A percentile compares a stretch with the other conserved stretches of the same genome.
These are phyloP conservation scores for Forbesichthys papilliferus DNA, from an alignment of 2,113 vertebrate genomes.

Conservation along the genomic window DNA sequence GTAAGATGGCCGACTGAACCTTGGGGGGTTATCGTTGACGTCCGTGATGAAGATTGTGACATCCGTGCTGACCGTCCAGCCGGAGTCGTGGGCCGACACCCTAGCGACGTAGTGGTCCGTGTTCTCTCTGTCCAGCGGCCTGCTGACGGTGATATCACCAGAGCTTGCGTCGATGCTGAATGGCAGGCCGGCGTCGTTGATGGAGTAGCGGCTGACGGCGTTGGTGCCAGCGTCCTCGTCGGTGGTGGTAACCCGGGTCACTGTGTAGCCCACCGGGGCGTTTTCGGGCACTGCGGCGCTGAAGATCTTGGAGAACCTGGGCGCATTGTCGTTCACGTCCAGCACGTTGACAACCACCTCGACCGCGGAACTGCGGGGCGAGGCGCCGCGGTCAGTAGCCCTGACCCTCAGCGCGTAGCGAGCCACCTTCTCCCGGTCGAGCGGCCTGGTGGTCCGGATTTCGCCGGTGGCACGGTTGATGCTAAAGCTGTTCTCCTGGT, in stretches of 20 bases:
- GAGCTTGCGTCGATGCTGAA: slow-evolving; percentile 89
- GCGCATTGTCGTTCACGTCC: slow-evolving; percentile 96
- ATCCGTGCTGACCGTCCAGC: slow-evolving; percentile 97
- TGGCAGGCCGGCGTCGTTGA: slow-evolving; percentile 85
- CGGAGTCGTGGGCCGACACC: slow-evolving; percentile 93
- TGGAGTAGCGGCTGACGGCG: slow-evolving; percentile 89
- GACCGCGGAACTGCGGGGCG: slow-evolving; percentile 79
- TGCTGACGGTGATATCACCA: slow-evolving; percentile 89
- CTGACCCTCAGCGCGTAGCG: slow-evolving; percentile 83
- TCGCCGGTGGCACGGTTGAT: slow-evolving; percentile 89
- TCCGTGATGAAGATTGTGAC: slow-evolving; percentile 93
- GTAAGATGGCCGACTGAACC: slow-evolving; percentile 91
- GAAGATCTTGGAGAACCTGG: slow-evolving; percentile 95
- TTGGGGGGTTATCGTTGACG: slow-evolving; percentile 91
- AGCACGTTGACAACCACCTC: slow-evolving; percentile 85
- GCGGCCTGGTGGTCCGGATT: slow-evolving; percentile 83
- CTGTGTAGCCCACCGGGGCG: slow-evolving; percentile 87
- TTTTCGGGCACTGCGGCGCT: slow-evolving; percentile 92
- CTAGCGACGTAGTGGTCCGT: slow-evolving; percentile 88
- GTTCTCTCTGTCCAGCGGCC: slow-evolving; percentile 93
- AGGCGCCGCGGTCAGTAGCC: slow-evolving; percentile 86
- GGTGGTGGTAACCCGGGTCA: slow-evolving; percentile 91
- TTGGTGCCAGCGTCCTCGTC: slow-evolving; percentile 91
- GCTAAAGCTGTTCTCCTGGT: slow-evolving; percentile 87
- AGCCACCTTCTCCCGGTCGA: slow-evolving; percentile 88